Evolutionary conservation across 1,140 invertebrate species (phyloP), one percentile per base, ranked within the genome.

Genomic region (Thaumetopoea pityocampa): DNA sequence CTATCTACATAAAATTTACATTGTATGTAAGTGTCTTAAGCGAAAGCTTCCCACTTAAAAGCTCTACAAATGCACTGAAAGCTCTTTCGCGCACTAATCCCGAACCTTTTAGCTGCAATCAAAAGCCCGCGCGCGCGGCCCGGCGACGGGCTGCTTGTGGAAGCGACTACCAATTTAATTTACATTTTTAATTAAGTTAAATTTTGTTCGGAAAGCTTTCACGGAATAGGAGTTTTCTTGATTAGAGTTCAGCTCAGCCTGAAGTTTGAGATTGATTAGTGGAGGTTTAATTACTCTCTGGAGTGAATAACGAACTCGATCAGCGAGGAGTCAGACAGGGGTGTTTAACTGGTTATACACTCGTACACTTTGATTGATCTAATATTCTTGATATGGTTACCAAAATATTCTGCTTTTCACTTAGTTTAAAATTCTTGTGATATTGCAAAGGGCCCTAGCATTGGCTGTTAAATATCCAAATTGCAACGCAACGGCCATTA

Each of bases 171-270:
- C 78, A 84, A 84, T 84, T 84, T 82, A 79, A 84, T 84, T 84
- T 84, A 84, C 80, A 84, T 84, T 84, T 84, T 84, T 84, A 84
- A 82, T 84, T 84, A 81, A 81, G 77, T 84, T 80, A 81, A 84
- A 81, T 84, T 84, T 84, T 84, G 80, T 84, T 84, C 77, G 67
- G 66, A 80, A 80, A 81, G 76, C 80, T 84, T 80, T 84, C 76
- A 80, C 73, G 78, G 74, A 74, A 78, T 80, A 73, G 67, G 77
- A 84, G 77, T 84, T 84, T 81, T 84, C 80, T 84, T 84, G 77
- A 84, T 84, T 84, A 84, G 77, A 84, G 80, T 81, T 84, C 73
- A 81, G 70, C 63, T 73, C 63, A 65, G 65, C 67, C 68, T 80
- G 76, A 84, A 84, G 80, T 84, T 81, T 84, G 76, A 84, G 80